phyloP scores from a whole-genome alignment of 2,797 vertebrate species.

The Heterohyrax brucei region DNA sequence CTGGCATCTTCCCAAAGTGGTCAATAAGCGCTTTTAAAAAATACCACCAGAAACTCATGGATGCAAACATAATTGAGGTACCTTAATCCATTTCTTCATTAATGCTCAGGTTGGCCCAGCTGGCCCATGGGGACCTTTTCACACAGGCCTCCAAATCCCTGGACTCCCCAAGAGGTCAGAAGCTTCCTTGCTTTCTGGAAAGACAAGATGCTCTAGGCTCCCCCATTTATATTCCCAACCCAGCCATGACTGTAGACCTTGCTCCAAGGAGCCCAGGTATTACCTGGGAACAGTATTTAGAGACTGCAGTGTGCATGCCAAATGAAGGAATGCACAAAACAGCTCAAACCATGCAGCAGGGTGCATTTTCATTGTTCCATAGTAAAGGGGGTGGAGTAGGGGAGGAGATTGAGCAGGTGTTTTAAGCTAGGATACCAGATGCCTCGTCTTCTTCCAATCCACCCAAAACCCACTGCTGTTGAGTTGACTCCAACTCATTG shows the following conservation, averaged over 20 bases:
- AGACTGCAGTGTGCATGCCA: neutral
- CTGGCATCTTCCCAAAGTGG: neutral
- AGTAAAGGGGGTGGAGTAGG: neutral
- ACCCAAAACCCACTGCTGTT: too few relatives aligned
- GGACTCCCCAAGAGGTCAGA: neutral
- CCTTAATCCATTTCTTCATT: neutral
- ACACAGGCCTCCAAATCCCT: neutral
- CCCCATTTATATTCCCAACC: neutral
- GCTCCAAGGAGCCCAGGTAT: neutral
- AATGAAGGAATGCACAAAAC: neutral
- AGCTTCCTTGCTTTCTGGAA: conserved; percentile 20
- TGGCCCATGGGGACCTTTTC: neutral
- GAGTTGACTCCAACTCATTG: too few relatives aligned
- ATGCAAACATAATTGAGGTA: neutral
- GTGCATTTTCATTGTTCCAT: neutral
- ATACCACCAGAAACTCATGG: neutral
- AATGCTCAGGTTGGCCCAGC: neutral
- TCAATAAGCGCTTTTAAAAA: neutral
- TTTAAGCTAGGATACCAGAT: neutral
- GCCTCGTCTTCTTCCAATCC: neutral
- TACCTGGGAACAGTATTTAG: neutral
- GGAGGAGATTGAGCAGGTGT: neutral
- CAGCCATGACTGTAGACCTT: neutral
- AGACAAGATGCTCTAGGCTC: neutral
- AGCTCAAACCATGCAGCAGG: neutral